These are phyloP conservation scores for Ylistrum balloti DNA, from an alignment of 1,140 invertebrate genomes.

Conservation along the genomic window DNA sequence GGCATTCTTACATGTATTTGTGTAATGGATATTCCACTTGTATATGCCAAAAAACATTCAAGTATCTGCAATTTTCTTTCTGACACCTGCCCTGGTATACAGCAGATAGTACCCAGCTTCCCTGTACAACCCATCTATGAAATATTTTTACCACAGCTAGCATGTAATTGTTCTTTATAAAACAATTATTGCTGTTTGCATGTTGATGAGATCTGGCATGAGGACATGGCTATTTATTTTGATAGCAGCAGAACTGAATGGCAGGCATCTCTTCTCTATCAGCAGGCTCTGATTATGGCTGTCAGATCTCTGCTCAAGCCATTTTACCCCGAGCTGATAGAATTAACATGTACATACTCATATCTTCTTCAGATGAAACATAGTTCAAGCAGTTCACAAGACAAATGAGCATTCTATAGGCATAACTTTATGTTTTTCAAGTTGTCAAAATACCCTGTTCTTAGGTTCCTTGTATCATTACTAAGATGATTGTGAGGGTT, in stretches of 20 bases:
- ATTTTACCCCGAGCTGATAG: not conserved
- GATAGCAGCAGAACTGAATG: not conserved
- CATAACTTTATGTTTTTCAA: not conserved
- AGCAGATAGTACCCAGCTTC: not conserved
- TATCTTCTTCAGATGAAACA: not conserved
- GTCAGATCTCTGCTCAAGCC: conserved; percentile 18
- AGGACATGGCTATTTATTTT: conserved; percentile 28
- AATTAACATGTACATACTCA: not conserved
- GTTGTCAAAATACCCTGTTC: conserved; percentile 14
- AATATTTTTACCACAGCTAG: not conserved
- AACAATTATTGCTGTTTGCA: not conserved
- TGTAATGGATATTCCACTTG: too few species aligned
- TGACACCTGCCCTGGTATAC: not conserved
- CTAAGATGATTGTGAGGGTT: not conserved
- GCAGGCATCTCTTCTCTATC: not conserved
- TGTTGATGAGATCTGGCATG: conserved; percentile 28
- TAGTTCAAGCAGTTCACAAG: not conserved
- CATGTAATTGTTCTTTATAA: conserved; percentile 28
- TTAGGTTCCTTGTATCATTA: not conserved
- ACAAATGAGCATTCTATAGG: conserved; percentile 20
- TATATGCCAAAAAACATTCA: not conserved
- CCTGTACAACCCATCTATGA: not conserved
- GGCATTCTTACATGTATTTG: not conserved
- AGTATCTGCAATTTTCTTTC: not conserved
- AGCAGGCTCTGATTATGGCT: not conserved